These are phyloP conservation scores for Hypocryptadius cinnamomeus DNA, from an alignment of 2,113 vertebrate species.

Conservation along the genomic window DNA sequence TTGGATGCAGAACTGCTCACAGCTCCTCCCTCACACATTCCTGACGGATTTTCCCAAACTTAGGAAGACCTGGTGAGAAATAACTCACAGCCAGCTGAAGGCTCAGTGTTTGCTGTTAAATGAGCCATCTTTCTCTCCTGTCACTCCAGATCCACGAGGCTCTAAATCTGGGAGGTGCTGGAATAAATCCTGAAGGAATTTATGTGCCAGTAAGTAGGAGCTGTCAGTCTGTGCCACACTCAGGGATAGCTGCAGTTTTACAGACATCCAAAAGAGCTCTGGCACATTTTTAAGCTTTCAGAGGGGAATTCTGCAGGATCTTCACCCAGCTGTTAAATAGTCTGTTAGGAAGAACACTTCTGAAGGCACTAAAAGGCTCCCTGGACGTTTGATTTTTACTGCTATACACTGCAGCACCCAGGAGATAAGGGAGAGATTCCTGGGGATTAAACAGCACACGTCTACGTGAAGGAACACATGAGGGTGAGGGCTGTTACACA, in stretches of 20 bases:
- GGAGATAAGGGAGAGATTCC: background rate
- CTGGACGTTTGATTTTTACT: background rate
- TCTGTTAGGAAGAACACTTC: background rate
- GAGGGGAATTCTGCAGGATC: background rate
- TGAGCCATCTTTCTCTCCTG: background rate
- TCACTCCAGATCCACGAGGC: background rate
- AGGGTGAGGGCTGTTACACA: background rate
- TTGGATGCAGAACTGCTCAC: background rate
- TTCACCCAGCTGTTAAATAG: background rate
- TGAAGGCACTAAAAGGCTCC: background rate
- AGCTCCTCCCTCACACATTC: background rate
- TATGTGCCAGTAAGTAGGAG: rapidly evolving
- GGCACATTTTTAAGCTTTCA: background rate
- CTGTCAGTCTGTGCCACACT: background rate
- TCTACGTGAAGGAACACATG: background rate
- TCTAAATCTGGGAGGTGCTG: background rate
- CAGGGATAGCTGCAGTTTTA: rapidly evolving
- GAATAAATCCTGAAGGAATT: background rate
- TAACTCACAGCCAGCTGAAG: background rate
- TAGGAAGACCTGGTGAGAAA: background rate
- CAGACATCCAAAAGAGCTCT: background rate
- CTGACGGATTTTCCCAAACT: background rate
- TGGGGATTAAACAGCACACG: background rate
- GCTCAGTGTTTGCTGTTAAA: rapidly evolving
- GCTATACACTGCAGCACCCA: background rate